Evolutionary conservation across 2,888 invertebrate species (phyloP).

Genomic region (Scaptomyza reducta): DNA sequence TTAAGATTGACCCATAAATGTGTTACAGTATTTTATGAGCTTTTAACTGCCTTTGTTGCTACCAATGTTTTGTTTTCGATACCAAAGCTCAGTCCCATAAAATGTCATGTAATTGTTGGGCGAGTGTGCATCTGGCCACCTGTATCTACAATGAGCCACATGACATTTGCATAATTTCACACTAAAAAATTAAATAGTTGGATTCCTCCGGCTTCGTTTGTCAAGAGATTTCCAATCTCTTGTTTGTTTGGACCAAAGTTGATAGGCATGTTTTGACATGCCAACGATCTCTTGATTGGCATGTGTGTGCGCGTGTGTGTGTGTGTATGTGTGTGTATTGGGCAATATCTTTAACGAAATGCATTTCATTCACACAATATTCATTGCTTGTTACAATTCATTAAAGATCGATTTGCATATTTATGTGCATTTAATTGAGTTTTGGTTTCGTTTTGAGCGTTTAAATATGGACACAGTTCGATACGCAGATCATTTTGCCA

Average conservation of each 20-base stretch:
- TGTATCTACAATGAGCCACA: conserved; percentile 40
- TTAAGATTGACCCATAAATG: conserved; percentile 70
- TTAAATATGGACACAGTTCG: conserved; percentile 30
- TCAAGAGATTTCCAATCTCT: conserved; percentile 37
- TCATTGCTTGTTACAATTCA: conserved; percentile 77
- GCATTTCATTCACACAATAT: conserved; percentile 44
- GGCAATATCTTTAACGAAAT: conserved; percentile 41
- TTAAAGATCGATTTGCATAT: conserved; percentile 73
- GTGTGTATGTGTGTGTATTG: conserved; percentile 42
- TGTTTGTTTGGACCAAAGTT: conserved; percentile 35
- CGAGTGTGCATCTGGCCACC: conserved; percentile 29
- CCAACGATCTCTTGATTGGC: conserved; percentile 70
- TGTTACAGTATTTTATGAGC: conserved; percentile 74
- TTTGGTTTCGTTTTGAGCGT: conserved; percentile 55
- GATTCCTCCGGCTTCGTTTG: conserved; percentile 21
- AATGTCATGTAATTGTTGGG: conserved; percentile 57
- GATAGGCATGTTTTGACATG: conserved; percentile 69
- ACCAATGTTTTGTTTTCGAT: conserved; percentile 61
- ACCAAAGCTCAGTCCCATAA: conserved; percentile 54
- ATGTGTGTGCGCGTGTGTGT: conserved; percentile 42
- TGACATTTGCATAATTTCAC: conserved; percentile 76
- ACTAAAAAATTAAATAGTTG: conserved; percentile 56
- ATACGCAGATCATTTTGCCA: conserved; percentile 44
- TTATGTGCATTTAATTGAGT: conserved; percentile 77
- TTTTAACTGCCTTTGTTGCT: conserved; percentile 79